phyloP scores from a whole-genome alignment of 2,888 invertebrate species.

The Drosophila phalerata region DNA sequence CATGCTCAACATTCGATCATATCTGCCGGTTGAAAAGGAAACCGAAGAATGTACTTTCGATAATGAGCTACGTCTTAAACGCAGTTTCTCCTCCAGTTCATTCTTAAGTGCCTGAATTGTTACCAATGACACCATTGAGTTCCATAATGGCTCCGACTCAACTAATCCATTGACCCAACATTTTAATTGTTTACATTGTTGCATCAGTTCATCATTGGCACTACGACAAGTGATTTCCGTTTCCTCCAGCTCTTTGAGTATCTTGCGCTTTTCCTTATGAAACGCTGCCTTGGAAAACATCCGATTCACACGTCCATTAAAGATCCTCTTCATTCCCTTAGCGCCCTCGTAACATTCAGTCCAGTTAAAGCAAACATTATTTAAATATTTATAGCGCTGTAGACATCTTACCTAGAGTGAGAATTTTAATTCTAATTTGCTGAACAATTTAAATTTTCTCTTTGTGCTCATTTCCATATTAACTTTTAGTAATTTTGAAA shows the following conservation, averaged over 20 bases:
- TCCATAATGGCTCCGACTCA: constrained; percentile 6
- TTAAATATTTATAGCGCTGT: constrained; percentile 1
- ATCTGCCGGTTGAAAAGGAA: neutral
- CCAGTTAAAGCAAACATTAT: neutral
- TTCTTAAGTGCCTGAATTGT: neutral
- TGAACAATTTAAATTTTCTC: neutral
- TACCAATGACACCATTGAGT: neutral
- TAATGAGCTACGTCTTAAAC: neutral
- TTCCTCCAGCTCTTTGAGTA: neutral
- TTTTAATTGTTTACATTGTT: neutral
- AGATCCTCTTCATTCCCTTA: neutral
- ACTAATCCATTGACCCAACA: neutral
- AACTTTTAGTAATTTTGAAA: no score
- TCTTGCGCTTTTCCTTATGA: neutral
- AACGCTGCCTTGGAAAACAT: neutral
- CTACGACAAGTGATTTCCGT: neutral
- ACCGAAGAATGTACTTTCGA: neutral
- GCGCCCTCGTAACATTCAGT: neutral
- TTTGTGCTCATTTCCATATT: no score
- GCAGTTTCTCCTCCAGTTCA: neutral
- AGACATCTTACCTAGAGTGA: neutral
- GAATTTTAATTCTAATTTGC: neutral
- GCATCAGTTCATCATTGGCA: neutral
- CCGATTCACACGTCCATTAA: neutral
- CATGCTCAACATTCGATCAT: constrained; percentile 6